Evolutionary conservation across 1,140 invertebrate species (phyloP), one percentile per base, ranked within the genome.

Genomic region (Drosophila cardini): DNA sequence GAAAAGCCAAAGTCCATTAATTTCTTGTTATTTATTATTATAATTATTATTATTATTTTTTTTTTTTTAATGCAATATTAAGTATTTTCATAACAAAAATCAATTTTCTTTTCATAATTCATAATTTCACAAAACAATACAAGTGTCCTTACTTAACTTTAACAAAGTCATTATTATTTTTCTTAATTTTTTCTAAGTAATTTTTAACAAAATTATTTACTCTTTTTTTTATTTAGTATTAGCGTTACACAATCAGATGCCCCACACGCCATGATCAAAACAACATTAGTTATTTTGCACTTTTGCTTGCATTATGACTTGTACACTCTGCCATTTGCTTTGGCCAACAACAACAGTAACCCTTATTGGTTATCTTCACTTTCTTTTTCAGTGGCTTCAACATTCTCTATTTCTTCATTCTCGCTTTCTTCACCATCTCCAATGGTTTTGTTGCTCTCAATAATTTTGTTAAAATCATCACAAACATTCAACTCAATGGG

Each of bases 261-360:
- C 5, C 30, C 56, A 73, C 63, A 68, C 56, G 57, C 71, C 63
- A 68, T 68, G 56, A 73, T 73, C 63, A 73, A 73, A 73, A 57
- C 52, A 55, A 57, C 43, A n/a, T n/a, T n/a, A n/a, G n/a, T n/a
- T 55, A 63, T 50, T 73, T 43, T 73, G 63, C 71, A 68, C 50
- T 67, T 73, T 62, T 73, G 63, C 63, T 73, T 73, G 30, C 52
- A 38, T 63, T 48, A 64, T 64, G 1, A 32, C 42, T 10, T 18
- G 6, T 3, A 18, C 7, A 38, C 15, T 2, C 48, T 34, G n/a
- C 61, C 30, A 56, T 21, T 32, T n/a, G n/a, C n/a, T n/a, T n/a
- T n/a, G n/a, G n/a, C n/a, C n/a, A n/a, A n/a, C n/a, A n/a, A n/a
- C n/a, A n/a, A n/a, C n/a, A 56, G 4, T 15, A 4, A 56, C 7